A percentile compares a stretch with the other conserved stretches of the same genome.
phyloP scores from a whole-genome alignment of 1,140 invertebrate genomes.

The Neodiprion virginianus region DNA sequence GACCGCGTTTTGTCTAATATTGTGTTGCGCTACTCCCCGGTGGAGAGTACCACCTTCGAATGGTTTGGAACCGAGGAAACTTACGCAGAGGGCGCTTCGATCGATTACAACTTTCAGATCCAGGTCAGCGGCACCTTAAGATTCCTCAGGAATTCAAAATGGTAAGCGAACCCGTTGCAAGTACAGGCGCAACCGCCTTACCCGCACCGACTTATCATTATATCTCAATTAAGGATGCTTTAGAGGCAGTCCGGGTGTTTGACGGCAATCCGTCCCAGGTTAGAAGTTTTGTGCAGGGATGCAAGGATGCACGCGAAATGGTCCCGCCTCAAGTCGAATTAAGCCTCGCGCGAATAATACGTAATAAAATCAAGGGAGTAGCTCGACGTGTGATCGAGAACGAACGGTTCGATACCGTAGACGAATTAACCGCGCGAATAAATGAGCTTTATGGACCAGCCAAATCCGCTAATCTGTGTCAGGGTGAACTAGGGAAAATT shows the following conservation, averaged over 20 bases:
- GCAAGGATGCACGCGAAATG: constrained; percentile 22
- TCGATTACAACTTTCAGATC: too few species aligned
- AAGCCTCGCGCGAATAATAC: constrained; percentile 20
- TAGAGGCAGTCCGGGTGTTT: constrained; percentile 20
- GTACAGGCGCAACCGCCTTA: too few species aligned
- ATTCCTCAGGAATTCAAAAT: too few species aligned
- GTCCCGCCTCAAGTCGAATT: constrained; percentile 12
- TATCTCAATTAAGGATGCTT: constrained; percentile 18
- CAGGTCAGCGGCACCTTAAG: too few species aligned
- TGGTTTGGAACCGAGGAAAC: too few species aligned
- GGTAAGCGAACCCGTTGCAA: too few species aligned
- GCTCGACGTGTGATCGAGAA: constrained; percentile 16
- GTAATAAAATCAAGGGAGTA: constrained; percentile 20
- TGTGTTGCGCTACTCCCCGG: too few species aligned
- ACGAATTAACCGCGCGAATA: constrained; percentile 15
- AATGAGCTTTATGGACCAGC: constrained; percentile 13
- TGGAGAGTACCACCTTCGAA: too few species aligned
- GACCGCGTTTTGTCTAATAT: too few species aligned
- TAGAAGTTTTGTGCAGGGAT: constrained; percentile 20
- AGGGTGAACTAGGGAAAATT: constrained; percentile 22
- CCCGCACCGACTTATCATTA: too few species aligned
- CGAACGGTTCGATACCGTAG: constrained; percentile 8
- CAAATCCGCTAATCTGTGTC: constrained; percentile 18
- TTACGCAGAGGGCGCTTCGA: too few species aligned
- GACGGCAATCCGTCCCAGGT: constrained; percentile 21